Conservation (phyloP, 2,888 invertebrate genomes). For the Sesamia inferens region DNA sequence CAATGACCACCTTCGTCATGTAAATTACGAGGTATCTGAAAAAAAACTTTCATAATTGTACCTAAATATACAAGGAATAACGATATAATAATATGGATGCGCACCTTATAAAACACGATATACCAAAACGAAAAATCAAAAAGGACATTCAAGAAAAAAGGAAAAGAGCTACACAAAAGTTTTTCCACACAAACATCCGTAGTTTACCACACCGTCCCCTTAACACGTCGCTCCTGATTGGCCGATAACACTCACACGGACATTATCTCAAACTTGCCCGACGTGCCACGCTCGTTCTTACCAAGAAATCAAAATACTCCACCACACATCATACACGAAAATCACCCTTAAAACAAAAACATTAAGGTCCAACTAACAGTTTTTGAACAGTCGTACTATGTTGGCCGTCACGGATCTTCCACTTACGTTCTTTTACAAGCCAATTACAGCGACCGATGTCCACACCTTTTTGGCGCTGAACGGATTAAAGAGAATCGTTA, state of each 20-base stretch:
- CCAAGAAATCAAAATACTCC: conserved; percentile 43
- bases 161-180: conserved; percentile 51
- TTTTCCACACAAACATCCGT: conserved; percentile 62
- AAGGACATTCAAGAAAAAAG: conserved; percentile 37
- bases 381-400: conserved; percentile 15
- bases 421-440: conserved; percentile 69
- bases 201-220: conserved; percentile 61
- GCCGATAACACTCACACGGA: conserved; percentile 67
- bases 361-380: conserved; percentile 14
- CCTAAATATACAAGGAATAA: conserved; percentile 2
- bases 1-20: neutral
- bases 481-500: conserved; percentile 50
- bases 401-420: conserved; percentile 51
- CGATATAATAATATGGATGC: conserved; percentile 1
- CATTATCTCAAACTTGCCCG: conserved; percentile 68
- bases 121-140: conserved; percentile 48
- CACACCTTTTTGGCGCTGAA: conserved; percentile 62
- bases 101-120: conserved; percentile 45
- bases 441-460: conserved; percentile 66
- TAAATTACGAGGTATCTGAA: neutral
- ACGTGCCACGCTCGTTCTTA: conserved; percentile 61
- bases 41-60: neutral
- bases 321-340: conserved; percentile 28
- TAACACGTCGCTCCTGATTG: conserved; percentile 68
- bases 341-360: neutral